Percentiles rank a stretch among this genome's conserved stretches.
Conservation (phyloP, 2,113 vertebrate genomes). For the Macquaria australasica region DNA sequence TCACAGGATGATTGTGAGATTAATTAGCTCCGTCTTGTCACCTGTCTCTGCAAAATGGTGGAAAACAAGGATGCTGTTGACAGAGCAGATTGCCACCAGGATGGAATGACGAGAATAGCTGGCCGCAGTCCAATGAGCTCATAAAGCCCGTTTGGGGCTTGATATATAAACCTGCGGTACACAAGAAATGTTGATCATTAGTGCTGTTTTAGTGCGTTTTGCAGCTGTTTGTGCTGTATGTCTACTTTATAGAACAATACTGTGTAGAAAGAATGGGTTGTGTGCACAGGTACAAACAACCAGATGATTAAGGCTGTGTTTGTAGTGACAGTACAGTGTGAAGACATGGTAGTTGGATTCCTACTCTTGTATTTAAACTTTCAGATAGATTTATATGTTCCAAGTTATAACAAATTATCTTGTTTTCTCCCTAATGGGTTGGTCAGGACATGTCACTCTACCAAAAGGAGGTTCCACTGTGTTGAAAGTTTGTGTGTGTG, state of each 20-base stretch:
- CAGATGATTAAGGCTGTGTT: background rate
- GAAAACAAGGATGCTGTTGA: conserved; percentile 65
- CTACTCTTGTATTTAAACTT: background rate
- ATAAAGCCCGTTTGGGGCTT: conserved; percentile 8
- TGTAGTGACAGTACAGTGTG: background rate
- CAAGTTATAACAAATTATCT: background rate
- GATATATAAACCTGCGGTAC: background rate
- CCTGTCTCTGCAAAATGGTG: conserved; percentile 65
- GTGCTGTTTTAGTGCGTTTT: background rate
- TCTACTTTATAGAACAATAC: background rate
- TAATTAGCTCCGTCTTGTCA: conserved; percentile 81
- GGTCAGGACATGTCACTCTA: no score
- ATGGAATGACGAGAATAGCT: conserved; percentile 45
- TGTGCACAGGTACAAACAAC: background rate
- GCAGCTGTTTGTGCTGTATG: background rate
- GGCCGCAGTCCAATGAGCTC: conserved; percentile 43
- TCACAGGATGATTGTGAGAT: conserved; percentile 82
- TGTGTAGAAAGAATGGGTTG: background rate
- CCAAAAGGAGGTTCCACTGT: background rate
- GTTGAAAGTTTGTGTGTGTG: background rate
- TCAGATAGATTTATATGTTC: background rate
- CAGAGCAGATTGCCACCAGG: conserved; percentile 49
- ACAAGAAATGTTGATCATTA: background rate
- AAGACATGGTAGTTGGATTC: background rate
- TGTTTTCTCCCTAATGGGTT: background rate